Conservation (phyloP, 2,797 vertebrate species). For the Ispidina lecontei region DNA sequence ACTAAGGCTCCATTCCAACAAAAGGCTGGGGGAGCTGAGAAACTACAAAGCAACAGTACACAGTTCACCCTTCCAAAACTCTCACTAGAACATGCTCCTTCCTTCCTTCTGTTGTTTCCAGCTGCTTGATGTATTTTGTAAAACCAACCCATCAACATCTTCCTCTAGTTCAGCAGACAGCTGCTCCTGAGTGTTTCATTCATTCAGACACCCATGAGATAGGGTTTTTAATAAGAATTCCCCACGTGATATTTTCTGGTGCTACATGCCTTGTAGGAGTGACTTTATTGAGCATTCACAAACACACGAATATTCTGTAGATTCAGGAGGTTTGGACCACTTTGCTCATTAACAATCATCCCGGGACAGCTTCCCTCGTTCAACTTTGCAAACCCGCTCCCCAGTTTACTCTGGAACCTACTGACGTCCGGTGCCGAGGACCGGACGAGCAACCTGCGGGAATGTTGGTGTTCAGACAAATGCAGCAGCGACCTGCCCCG, state of each 20-base stretch:
- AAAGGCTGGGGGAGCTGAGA: accelerated
- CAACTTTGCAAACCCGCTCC: background rate
- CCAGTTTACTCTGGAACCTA: background rate
- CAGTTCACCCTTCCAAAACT: background rate
- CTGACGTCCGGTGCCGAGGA: background rate
- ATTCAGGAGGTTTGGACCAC: background rate
- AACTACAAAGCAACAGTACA: accelerated
- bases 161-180: too few species aligned
- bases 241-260: background rate
- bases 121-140: background rate
- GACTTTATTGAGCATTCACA: background rate
- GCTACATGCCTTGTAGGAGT: background rate
- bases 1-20: background rate
- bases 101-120: background rate
- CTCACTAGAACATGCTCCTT: background rate
- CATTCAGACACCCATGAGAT: accelerated
- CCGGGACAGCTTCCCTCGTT: background rate
- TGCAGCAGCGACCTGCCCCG: too few species aligned
- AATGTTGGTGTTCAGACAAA: background rate
- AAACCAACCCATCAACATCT: background rate
- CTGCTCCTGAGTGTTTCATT: background rate
- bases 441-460: background rate
- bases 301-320: background rate
- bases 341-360: background rate
- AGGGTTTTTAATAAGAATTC: background rate